Evolutionary conservation across 2,113 vertebrate species (phyloP).

Genomic region (Mus pahari): DNA sequence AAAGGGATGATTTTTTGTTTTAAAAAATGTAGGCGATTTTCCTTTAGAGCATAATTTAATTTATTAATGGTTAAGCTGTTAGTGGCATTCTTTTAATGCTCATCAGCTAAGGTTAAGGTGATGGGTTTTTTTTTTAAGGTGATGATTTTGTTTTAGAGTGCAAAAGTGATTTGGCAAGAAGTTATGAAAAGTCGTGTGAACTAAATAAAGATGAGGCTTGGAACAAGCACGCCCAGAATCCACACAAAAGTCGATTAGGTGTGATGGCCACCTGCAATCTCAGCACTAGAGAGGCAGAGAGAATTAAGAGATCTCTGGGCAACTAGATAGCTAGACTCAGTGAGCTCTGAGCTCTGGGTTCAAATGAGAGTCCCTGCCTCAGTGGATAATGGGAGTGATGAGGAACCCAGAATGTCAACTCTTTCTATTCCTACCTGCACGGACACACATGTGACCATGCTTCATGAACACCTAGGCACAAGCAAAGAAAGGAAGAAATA

Average conservation of each 20-base stretch:
- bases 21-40: not conserved
- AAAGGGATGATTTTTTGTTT: constrained; percentile 22
- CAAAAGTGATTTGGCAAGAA: not conserved
- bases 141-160: not conserved
- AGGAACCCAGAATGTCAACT: no score
- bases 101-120: constrained; percentile 12
- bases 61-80: constrained; percentile 10
- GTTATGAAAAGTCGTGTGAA: not conserved
- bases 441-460: no score
- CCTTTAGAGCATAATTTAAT: constrained; percentile 31
- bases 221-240: not conserved
- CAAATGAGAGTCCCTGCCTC: not conserved
- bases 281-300: not conserved
- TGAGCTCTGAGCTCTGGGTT: not conserved
- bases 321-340: not conserved
- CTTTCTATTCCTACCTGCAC: not conserved
- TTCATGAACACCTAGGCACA: not conserved
- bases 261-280: not conserved
- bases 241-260: not conserved
- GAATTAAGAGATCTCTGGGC: not conserved
- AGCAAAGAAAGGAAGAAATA: not conserved
- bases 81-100: constrained; percentile 24
- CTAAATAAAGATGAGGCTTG: not conserved
- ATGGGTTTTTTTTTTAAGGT: not conserved
- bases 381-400: not conserved